Evolutionary conservation across 1,140 invertebrate genomes (phyloP).

Genomic region (Drusus annulatus): DNA sequence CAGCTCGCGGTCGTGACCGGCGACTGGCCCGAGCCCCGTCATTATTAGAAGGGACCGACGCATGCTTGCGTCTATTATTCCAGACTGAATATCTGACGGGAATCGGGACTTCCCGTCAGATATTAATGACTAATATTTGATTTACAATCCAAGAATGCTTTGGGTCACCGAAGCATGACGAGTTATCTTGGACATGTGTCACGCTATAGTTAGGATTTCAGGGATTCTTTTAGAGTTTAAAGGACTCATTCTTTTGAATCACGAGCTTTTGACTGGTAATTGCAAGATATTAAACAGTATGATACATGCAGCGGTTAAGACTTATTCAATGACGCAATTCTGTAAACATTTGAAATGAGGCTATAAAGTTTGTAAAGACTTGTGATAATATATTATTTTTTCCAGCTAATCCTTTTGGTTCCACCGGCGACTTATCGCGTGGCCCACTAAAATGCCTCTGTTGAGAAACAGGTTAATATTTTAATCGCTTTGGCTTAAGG

Average conservation of each 20-base stretch:
- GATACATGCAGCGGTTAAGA: neutral
- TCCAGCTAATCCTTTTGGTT: too few species aligned
- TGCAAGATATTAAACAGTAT: neutral
- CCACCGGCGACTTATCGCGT: neutral
- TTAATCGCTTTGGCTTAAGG: too few species aligned
- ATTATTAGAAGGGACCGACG: neutral
- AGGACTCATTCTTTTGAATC: too few species aligned
- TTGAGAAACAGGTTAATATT: neutral
- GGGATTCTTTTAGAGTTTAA: neutral
- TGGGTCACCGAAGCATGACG: conserved; percentile 23
- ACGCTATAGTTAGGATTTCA: neutral
- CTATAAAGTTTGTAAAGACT: too few species aligned
- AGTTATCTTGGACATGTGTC: conserved; percentile 15
- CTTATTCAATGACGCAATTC: too few species aligned
- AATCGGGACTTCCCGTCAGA: conserved; percentile 6
- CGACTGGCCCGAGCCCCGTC: neutral
- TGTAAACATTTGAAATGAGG: too few species aligned
- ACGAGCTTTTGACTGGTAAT: neutral
- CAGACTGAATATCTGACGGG: neutral
- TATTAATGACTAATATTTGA: conserved; percentile 36
- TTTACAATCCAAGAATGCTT: conserved; percentile 33
- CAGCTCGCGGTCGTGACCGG: conserved; percentile 1
- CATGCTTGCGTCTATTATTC: conserved; percentile 3
- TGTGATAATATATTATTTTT: too few species aligned
- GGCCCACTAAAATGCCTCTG: neutral